A percentile compares a stretch with the other conserved stretches of the same genome.
Conservation (phyloP, 2,113 vertebrate species). For the Globicephala melas region DNA sequence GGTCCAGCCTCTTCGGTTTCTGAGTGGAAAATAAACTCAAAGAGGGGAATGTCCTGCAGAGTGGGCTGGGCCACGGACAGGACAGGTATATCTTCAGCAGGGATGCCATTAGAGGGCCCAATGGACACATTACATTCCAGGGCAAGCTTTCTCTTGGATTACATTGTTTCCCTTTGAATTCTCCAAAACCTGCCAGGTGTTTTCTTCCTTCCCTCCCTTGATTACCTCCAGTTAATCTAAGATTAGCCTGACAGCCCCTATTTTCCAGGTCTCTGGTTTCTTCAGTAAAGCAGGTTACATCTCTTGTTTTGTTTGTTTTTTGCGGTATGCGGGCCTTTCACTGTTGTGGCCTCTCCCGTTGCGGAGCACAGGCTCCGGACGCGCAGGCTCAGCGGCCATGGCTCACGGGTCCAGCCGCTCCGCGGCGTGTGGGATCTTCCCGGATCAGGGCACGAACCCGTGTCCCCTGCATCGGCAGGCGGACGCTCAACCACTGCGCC, state of each 20-base stretch:
- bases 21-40: neutral
- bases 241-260: constrained; percentile 60
- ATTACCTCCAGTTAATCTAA: constrained; percentile 64
- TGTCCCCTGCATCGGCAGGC: no score
- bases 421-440: no score
- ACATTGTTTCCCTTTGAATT: constrained; percentile 47
- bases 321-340: no score
- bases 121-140: neutral
- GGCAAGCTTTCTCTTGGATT: neutral
- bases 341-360: no score
- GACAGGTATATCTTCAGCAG: neutral
- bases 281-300: constrained; percentile 72
- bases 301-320: constrained; percentile 15
- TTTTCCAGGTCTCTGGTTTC: constrained; percentile 73
- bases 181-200: constrained; percentile 40
- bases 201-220: constrained; percentile 50
- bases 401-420: no score
- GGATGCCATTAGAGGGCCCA: neutral
- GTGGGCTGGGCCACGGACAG: neutral
- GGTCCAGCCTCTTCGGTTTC: neutral
- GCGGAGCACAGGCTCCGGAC: no score
- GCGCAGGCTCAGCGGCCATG: no score
- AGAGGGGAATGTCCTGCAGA: neutral
- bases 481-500: no score
- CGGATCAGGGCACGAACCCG: rapidly evolving